Evolutionary conservation across 2,888 invertebrate genomes (phyloP).

Genomic region (Dermolepida albohirtum): DNA sequence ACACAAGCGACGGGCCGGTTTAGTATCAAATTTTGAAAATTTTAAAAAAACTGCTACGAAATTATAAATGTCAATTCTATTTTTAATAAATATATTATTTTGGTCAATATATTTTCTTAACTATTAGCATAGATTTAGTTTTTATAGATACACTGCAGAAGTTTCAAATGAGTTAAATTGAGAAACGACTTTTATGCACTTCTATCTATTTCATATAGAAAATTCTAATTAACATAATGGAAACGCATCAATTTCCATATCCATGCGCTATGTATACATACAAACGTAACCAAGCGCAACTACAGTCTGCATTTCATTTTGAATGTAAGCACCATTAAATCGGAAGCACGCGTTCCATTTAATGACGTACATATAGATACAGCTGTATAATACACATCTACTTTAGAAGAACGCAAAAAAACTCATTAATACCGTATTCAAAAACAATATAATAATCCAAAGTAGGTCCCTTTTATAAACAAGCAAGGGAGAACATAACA

Average conservation of each 20-base stretch:
- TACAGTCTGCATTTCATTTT: neutral
- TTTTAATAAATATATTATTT: too few relatives aligned
- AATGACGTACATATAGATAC: constrained; percentile 14
- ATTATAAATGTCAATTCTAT: too few relatives aligned
- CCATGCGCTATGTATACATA: constrained; percentile 18
- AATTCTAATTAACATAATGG: constrained; percentile 29
- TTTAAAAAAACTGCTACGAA: too few relatives aligned
- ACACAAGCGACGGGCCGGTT: too few relatives aligned
- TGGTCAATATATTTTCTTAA: too few relatives aligned
- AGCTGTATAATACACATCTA: neutral
- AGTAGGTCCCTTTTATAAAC: constrained; percentile 47
- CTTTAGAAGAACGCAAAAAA: constrained; percentile 31
- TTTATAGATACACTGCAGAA: neutral
- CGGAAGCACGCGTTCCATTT: constrained; percentile 32
- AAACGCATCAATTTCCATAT: constrained; percentile 30
- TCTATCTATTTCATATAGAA: constrained; percentile 1
- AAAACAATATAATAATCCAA: constrained; percentile 44
- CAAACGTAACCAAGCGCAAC: constrained; percentile 3
- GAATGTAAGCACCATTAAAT: constrained; percentile 26
- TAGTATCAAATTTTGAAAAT: too few relatives aligned
- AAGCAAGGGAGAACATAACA: constrained; percentile 55
- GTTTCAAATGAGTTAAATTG: constrained; percentile 1
- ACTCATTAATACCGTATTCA: constrained; percentile 45
- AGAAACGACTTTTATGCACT: constrained; percentile 10
- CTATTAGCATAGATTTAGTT: too few relatives aligned